phyloP scores from a whole-genome alignment of 2,888 invertebrate species.

The Hybos culiciformis region DNA sequence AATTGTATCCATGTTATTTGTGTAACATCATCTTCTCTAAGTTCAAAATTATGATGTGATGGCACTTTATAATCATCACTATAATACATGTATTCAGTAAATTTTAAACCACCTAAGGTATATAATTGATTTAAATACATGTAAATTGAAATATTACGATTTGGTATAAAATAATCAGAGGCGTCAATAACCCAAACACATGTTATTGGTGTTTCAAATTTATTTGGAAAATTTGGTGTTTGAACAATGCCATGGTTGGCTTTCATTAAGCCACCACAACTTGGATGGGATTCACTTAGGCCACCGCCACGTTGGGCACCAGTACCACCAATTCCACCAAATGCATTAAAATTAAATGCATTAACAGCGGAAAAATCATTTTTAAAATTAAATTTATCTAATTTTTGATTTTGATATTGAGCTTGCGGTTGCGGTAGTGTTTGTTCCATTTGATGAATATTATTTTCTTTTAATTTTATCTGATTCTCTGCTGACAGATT shows the following conservation, averaged over 20 bases:
- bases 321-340: neutral
- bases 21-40: slow-evolving; percentile 62
- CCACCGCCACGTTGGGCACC: neutral
- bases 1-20: slow-evolving; percentile 47
- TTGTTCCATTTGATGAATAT: neutral
- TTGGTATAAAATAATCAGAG: slow-evolving; percentile 41
- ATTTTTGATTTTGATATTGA: slow-evolving; percentile 1
- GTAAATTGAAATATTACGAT: slow-evolving; percentile 54
- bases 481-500: neutral
- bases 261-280: slow-evolving; percentile 53
- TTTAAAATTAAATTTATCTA: neutral
- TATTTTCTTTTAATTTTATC: neutral
- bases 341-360: neutral
- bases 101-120: slow-evolving; percentile 61
- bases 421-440: neutral
- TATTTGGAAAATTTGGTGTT: slow-evolving; percentile 72
- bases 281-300: slow-evolving; percentile 9
- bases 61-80: slow-evolving; percentile 54
- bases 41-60: slow-evolving; percentile 49
- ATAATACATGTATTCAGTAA: slow-evolving; percentile 64
- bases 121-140: slow-evolving; percentile 82
- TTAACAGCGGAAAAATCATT: neutral
- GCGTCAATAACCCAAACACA: slow-evolving; percentile 83
- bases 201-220: slow-evolving; percentile 67
- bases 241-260: slow-evolving; percentile 56